These are phyloP conservation scores for Osmerus eperlanus DNA, from an alignment of 2,113 vertebrate genomes.

Conservation along the genomic window DNA sequence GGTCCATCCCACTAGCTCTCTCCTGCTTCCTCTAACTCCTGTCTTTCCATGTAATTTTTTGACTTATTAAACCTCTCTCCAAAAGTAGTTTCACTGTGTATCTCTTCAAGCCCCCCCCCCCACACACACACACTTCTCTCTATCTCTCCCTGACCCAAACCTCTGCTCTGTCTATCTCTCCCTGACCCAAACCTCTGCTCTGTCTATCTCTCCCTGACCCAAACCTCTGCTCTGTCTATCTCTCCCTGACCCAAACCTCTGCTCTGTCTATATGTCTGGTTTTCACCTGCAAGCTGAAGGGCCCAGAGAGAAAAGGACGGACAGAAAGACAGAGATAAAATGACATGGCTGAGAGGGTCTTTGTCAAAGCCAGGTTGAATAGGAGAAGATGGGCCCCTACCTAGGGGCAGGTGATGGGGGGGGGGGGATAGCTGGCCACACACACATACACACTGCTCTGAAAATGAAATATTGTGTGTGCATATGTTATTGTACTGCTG, in stretches of 20 bases:
- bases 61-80: not conserved
- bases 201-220: conserved; percentile 3
- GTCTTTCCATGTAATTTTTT: not conserved
- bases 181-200: not conserved
- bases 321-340: conserved; percentile 22
- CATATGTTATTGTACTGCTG: too few species aligned
- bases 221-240: not conserved
- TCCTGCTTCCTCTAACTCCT: not conserved
- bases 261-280: conserved; percentile 13
- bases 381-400: conserved; percentile 23
- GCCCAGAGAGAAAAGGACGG: conserved; percentile 23
- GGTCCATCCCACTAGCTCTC: not conserved
- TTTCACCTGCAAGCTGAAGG: conserved; percentile 25
- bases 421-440: not conserved
- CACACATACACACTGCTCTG: not conserved
- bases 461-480: not conserved
- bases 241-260: too few species aligned
- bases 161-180: not conserved
- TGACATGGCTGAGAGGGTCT: conserved; percentile 41
- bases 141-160: not conserved
- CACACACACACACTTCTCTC: not conserved
- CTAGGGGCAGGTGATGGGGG: conserved; percentile 22
- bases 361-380: conserved; percentile 21
- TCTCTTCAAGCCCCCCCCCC: not conserved
- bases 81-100: too few species aligned